Base-by-base conservation (phyloP, 2,113 vertebrate genomes). In the Ceratotherium simum region DNA sequence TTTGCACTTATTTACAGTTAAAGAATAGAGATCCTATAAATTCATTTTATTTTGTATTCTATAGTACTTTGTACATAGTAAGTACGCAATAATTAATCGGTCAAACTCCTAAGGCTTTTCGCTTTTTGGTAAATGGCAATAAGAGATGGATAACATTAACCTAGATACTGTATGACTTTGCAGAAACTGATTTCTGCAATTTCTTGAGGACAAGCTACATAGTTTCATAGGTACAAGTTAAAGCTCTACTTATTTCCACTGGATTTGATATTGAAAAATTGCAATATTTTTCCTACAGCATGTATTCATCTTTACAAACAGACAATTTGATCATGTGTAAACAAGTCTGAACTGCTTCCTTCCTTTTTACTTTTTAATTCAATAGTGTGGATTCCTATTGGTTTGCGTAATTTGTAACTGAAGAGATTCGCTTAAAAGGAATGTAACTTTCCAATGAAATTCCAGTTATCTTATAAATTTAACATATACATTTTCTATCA, bases 401-500 rank as follows among this genome's bases (percentile, higher is more conserved):
- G 21, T 80, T 86, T 72, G 58, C 18, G n/a, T 95, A 46, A 42
- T 65, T 92, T 81, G 21, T 65, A 54, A 72, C 2, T 46, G 82
- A 95, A 90, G 27, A 42, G 25, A 83, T 79, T 82, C 70, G 7
- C 48, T 29, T 62, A 23, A 62, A 91, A 82, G 10, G 33, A 67
- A 5, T n/a, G 20, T 39, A 62, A 76, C 29, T 51, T 93, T 97
- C 78, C 62, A 58, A 7, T 67, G 33, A 83, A 90, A 7, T 54
- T 91, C 11, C 7, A 82, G 0, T 91, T 86, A 90, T 91, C 51
- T 13, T 1, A 0, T 12, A 29, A n/a, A 16, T 87, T 97, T 91
- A 94, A 94, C 65, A 73, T 33, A 6, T 33, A 1, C 2, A 56
- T 83, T 96, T 95, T 94, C 12, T 92, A 93, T 78, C 17, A 97